Conservation (phyloP, 2,797 vertebrate genomes). For the Hemitrygon akajei region DNA sequence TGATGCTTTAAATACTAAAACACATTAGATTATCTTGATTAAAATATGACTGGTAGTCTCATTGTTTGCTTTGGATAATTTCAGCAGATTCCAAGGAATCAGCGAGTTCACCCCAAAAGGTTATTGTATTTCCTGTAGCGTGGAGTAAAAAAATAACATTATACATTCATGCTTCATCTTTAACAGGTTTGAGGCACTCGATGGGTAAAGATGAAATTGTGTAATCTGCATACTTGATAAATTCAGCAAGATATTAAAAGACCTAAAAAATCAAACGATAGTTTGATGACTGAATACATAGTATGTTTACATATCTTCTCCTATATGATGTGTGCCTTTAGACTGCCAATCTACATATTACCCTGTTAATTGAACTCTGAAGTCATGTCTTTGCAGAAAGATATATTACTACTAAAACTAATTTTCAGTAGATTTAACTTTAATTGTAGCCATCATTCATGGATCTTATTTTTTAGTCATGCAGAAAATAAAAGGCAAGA, state of each 20-base stretch:
- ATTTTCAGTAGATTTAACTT: neutral
- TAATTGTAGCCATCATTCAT: neutral
- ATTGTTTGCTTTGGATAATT: neutral
- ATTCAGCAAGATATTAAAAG: neutral
- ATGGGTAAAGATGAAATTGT: neutral
- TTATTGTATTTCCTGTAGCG: neutral
- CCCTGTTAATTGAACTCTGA: neutral
- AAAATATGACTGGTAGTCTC: neutral
- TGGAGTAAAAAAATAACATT: neutral
- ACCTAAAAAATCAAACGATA: neutral
- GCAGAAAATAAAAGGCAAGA: neutral
- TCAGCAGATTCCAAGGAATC: neutral
- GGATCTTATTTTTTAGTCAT: too few relatives aligned
- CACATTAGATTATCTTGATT: conserved; percentile 22
- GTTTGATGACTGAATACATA: neutral
- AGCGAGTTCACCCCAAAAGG: neutral
- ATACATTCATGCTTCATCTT: neutral
- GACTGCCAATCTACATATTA: neutral
- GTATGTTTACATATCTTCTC: neutral
- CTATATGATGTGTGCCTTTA: neutral
- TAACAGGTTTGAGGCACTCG: neutral
- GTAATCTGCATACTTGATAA: neutral
- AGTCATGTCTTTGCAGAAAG: neutral
- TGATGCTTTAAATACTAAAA: neutral
- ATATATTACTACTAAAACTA: neutral